Conservation (phyloP, 2,888 invertebrate species). For the Oscheius sp. region DNA sequence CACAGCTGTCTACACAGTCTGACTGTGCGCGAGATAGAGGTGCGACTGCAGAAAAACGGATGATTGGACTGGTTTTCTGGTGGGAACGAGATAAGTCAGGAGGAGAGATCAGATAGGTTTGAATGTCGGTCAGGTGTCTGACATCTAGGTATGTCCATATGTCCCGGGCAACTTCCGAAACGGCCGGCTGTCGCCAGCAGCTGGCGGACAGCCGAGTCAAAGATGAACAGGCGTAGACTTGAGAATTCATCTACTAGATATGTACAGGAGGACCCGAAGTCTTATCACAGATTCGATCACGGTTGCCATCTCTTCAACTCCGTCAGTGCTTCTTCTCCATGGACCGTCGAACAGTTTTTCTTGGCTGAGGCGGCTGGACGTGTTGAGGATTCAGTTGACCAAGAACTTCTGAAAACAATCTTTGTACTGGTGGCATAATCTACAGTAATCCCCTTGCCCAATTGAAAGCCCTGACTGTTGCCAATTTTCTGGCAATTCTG, state of each 20-base stretch:
- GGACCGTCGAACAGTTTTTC: slow-evolving; percentile 34
- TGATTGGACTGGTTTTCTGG: slow-evolving; percentile 12
- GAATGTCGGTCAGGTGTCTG: not conserved
- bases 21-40: slow-evolving; percentile 27
- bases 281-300: slow-evolving; percentile 17
- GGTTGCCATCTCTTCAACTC: not conserved
- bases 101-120: not conserved
- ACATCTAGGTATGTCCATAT: slow-evolving; percentile 12
- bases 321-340: slow-evolving; percentile 49
- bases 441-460: slow-evolving; percentile 19
- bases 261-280: slow-evolving; percentile 25
- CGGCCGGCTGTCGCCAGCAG: slow-evolving; percentile 32
- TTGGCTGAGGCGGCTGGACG: slow-evolving; percentile 2
- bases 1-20: slow-evolving; percentile 28
- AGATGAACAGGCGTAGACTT: slow-evolving; percentile 13
- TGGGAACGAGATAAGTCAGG: not conserved
- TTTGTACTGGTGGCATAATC: not conserved
- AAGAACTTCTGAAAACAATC: slow-evolving; percentile 34
- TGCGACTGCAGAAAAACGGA: slow-evolving; percentile 11
- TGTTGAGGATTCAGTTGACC: slow-evolving; percentile 21
- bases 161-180: slow-evolving; percentile 25
- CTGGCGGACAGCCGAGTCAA: slow-evolving; percentile 28
- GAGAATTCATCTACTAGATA: slow-evolving; percentile 31
- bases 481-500: slow-evolving; percentile 11
- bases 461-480: not conserved